Percentiles rank a stretch among this genome's conserved stretches.
Conservation (phyloP, 2,113 vertebrate genomes). For the Aldabrachelys gigantea region DNA sequence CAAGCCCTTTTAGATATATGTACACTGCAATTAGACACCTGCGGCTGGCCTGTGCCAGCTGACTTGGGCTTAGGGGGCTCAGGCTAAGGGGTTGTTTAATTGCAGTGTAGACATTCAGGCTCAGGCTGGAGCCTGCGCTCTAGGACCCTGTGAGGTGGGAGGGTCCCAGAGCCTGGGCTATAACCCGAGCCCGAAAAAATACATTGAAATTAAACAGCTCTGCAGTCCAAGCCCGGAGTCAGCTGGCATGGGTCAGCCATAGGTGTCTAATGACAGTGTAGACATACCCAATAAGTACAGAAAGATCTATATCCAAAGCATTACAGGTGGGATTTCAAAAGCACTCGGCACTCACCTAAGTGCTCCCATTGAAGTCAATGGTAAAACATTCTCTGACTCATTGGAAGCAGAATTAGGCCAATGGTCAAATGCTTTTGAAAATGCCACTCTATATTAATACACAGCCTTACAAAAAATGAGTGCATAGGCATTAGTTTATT, state of each 20-base stretch:
- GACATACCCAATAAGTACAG: not conserved
- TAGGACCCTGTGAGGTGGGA: no score
- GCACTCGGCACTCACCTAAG: not conserved
- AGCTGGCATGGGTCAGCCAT: not conserved
- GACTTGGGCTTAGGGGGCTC: no score
- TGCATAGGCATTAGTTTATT: not conserved
- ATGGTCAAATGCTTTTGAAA: not conserved
- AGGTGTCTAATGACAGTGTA: not conserved
- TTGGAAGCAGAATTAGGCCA: not conserved
- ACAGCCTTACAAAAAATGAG: not conserved
- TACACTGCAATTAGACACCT: no score
- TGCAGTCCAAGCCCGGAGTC: not conserved
- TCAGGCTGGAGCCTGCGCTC: no score
- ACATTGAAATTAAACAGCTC: not conserved
- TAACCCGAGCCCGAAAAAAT: not conserved
- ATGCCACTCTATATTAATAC: not conserved
- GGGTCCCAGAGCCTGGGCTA: no score
- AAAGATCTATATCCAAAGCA: not conserved
- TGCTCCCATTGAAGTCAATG: not conserved
- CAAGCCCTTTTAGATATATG: no score
- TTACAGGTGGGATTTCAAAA: not conserved
- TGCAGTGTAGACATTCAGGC: no score
- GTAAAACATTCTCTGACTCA: not conserved
- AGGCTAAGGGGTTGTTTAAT: no score
- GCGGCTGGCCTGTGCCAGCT: no score